Base-by-base conservation (phyloP, 2,113 vertebrate species). In the Callospermophilus lateralis region DNA sequence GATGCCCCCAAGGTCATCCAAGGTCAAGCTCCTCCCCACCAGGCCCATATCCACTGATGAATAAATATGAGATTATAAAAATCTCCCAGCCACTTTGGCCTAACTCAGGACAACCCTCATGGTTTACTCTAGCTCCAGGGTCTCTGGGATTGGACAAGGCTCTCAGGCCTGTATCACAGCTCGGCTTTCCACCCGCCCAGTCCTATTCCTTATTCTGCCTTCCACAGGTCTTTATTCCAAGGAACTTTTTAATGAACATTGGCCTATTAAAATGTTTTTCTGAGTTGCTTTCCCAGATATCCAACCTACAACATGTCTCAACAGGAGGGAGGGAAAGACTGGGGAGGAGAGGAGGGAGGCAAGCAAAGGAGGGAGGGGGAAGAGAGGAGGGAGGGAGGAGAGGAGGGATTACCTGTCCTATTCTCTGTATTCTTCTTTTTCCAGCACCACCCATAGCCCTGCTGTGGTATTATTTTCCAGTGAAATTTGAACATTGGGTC, bases 61-160 rank as follows among this genome's bases (percentile, higher is more conserved):
- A 13, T 53, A 39, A 48, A 12, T 22, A 26, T 79, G 53, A 73
- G 11, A 39, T 55, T 39, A 84, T 5, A 73, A 45, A 20, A n/a
- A 78, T 32, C 2, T 78, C 15, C 34, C 0, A 1, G 12, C 24
- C n/a, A 17, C 20, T 30, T 73, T 78, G 32, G 28, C 37, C 34
- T 79, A 79, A 61, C 73, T 91, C 45, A 34, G 22, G 30, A 32
- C 8, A 37, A 45, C 8, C 17, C 76, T 51, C 6, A 83, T 67
- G 12, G 32, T 4, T 37, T 1, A 0, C 39, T 84, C 8, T 83
- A 72, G 30, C 6, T 83, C 24, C 30, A 80, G 58, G 42, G 26
- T 0, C 17, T 37, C 11, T 17, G 3, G 1, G 2, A 7, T 48
- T 34, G 30, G 2, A 45, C 24, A 39, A 84, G 39, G 6, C 11